Conservation (phyloP, 1,140 invertebrate species). For the Dinothrombium tinctorium region DNA sequence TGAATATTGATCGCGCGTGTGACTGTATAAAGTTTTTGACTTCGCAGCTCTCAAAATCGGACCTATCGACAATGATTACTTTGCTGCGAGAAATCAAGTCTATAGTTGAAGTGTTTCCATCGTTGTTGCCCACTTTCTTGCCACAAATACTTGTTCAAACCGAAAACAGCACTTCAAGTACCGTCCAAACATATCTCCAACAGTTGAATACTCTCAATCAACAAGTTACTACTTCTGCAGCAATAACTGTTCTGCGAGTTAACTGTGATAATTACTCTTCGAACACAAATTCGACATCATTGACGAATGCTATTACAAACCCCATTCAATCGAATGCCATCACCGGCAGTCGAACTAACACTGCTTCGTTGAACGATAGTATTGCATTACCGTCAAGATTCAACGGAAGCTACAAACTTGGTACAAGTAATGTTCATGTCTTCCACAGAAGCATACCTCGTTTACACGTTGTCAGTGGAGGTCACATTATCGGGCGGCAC, state of each 20-base stretch:
- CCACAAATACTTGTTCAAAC: conserved; percentile 38
- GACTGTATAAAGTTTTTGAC: conserved; percentile 52
- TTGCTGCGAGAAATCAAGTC: conserved; percentile 47
- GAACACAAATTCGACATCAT: too few species aligned
- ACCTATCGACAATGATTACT: conserved; percentile 38
- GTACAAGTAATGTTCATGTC: too few species aligned
- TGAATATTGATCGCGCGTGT: conserved; percentile 35
- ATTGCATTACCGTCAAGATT: too few species aligned
- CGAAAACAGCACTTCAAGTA: conserved; percentile 23
- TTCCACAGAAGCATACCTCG: conserved; percentile 7
- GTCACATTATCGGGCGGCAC: not conserved
- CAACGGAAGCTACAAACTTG: too few species aligned
- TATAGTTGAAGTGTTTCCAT: conserved; percentile 45
- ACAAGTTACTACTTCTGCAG: not conserved
- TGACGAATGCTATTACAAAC: too few species aligned
- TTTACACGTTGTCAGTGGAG: conserved; percentile 5
- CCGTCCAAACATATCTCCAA: conserved; percentile 24
- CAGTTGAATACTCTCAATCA: conserved; percentile 19
- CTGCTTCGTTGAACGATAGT: too few species aligned
- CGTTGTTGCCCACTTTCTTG: conserved; percentile 46
- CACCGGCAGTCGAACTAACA: too few species aligned
- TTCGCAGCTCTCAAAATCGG: conserved; percentile 39
- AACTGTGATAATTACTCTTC: conserved; percentile 9
- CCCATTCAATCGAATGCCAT: too few species aligned
- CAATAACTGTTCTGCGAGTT: not conserved